Evolutionary conservation across 2,113 vertebrate genomes (phyloP), one percentile per base, ranked within the genome.

Genomic region (Heterotis niloticus): DNA sequence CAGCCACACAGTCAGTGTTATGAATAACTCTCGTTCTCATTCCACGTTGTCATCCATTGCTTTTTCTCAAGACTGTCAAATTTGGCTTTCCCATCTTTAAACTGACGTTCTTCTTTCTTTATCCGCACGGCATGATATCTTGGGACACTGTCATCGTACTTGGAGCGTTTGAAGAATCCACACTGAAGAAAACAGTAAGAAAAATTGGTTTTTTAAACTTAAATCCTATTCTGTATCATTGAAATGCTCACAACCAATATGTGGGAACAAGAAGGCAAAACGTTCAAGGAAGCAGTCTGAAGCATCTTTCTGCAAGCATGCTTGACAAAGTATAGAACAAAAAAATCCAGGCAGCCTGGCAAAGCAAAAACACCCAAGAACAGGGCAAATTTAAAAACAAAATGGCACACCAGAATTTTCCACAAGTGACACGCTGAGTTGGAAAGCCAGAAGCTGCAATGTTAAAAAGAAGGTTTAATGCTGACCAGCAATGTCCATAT

Each of bases 41-140:
- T 94, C 97, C 96, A 98, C 80, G 92, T 96, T 72, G 96, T 96
- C 91, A 96, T 89, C 96, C 96, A 98, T 79, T 95, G 92, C 86
- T 98, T 97, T 90, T 94, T 96, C 83, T 95, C 93, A 56, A 85
- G 81, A 79, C 90, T 90, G 78, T 92, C 91, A 81, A 84, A 84
- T 44, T 87, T 89, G 11, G 81, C 83, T 54, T 93, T 94, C 62
- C 87, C 89, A 5, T 93, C 87, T 83, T 90, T 91, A 82, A 91
- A 86, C 18, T 84, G 89, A 66, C 94, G 91, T 79, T 96, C 94
- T 81, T 96, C 94, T 83, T 95, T 94, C 28, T 90, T 94, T 87
- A 99, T 98, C 82, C 95, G 91, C 77, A 99, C 94, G 64, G 96
- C 96, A 0, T 91, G 94, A 89, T 99, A 98, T 85, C 91, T 93